These are phyloP conservation scores for Abramis brama DNA, from an alignment of 2,113 vertebrate species.

Conservation along the genomic window DNA sequence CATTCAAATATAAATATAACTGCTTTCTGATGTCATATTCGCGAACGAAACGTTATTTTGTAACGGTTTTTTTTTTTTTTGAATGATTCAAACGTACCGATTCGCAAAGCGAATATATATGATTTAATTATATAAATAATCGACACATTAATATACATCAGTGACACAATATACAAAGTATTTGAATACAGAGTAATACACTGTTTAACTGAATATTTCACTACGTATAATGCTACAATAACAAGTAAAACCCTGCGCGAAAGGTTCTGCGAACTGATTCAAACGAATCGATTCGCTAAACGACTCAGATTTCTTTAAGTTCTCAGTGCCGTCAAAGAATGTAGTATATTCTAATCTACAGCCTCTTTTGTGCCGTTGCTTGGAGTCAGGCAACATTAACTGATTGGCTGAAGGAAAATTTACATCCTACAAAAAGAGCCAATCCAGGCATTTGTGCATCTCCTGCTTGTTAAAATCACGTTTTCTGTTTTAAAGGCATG, in stretches of 20 bases:
- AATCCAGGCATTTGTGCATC: background rate
- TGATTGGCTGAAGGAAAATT: constrained; percentile 5
- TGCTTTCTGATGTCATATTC: background rate
- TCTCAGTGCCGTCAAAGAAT: no score
- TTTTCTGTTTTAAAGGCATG: constrained; percentile 7
- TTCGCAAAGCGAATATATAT: background rate
- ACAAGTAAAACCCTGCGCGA: background rate
- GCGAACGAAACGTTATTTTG: background rate
- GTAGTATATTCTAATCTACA: no score
- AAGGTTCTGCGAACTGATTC: background rate
- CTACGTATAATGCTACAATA: background rate
- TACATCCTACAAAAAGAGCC: background rate
- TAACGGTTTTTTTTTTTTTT: background rate
- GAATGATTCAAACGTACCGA: background rate
- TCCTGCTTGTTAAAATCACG: constrained; percentile 3
- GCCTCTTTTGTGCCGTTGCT: background rate
- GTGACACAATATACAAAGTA: background rate
- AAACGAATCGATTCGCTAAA: background rate
- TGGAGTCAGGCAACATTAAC: background rate
- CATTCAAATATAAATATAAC: background rate
- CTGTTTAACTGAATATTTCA: background rate
- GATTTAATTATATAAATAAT: background rate
- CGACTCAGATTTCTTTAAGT: background rate
- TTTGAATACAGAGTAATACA: background rate
- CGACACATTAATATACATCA: background rate